These are phyloP conservation scores for Orthosia cruda DNA, from an alignment of 2,888 invertebrate species.

Conservation along the genomic window DNA sequence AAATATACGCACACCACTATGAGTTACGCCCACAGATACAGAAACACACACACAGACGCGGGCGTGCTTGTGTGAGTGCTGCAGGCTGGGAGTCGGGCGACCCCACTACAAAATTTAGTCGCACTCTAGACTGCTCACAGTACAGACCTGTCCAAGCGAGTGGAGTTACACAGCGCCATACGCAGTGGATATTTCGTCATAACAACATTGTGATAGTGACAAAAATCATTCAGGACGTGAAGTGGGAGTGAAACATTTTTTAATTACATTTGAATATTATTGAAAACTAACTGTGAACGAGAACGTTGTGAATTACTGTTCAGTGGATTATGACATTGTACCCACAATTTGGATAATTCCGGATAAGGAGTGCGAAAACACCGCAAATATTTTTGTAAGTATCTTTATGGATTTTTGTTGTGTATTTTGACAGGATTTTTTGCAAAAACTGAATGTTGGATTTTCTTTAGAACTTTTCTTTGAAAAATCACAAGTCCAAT, in stretches of 20 bases:
- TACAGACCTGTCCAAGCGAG: conserved; percentile 83
- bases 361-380: conserved; percentile 85
- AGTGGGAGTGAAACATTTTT: conserved; percentile 87
- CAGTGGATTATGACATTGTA: conserved; percentile 88
- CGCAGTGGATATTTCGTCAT: conserved; percentile 90
- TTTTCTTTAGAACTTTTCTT: background rate
- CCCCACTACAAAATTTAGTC: conserved; percentile 91
- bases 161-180: conserved; percentile 82
- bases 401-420: conserved; percentile 71
- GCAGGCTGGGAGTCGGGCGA: conserved; percentile 86
- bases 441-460: conserved; percentile 40
- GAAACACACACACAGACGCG: conserved; percentile 54
- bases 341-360: conserved; percentile 90
- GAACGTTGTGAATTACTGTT: conserved; percentile 79
- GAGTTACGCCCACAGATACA: conserved; percentile 75
- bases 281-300: conserved; percentile 82
- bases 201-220: conserved; percentile 90
- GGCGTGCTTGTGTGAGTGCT: conserved; percentile 76
- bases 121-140: conserved; percentile 83
- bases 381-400: conserved; percentile 92
- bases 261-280: conserved; percentile 70
- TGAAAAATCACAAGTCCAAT: conserved; percentile 40
- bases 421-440: conserved; percentile 37
- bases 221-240: conserved; percentile 86
- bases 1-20: conserved; percentile 84